Conservation (phyloP, 2,797 vertebrate species). For the Benthosema pterotum region DNA sequence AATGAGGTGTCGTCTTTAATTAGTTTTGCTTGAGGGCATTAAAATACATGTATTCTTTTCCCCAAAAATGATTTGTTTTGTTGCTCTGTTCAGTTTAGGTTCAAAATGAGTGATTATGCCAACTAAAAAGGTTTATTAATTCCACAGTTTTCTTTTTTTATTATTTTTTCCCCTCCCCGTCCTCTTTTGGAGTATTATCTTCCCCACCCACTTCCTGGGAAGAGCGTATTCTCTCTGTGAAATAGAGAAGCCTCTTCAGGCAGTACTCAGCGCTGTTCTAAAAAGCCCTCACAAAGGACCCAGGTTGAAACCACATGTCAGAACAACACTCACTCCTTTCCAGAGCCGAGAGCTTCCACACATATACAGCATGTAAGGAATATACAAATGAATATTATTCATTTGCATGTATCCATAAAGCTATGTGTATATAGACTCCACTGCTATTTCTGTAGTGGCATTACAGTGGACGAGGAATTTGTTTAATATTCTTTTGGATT, state of each 20-base stretch:
- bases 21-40: slow-evolving; percentile 89
- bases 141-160: slow-evolving; percentile 62
- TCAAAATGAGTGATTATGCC: slow-evolving; percentile 85
- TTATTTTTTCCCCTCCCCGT: slow-evolving; percentile 39
- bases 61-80: slow-evolving; percentile 89
- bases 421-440: neutral
- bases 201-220: slow-evolving; percentile 77
- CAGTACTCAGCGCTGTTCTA: slow-evolving; percentile 61
- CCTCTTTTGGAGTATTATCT: slow-evolving; percentile 77
- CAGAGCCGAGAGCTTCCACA: slow-evolving; percentile 57
- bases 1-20: slow-evolving; percentile 90
- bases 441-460: slow-evolving; percentile 38
- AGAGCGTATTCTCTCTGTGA: slow-evolving; percentile 70
- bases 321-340: slow-evolving; percentile 69
- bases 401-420: slow-evolving; percentile 25
- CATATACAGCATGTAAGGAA: too few species aligned
- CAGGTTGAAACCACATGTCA: slow-evolving; percentile 72
- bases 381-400: slow-evolving; percentile 14
- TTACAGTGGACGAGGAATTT: slow-evolving; percentile 41
- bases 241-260: slow-evolving; percentile 79
- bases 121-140: slow-evolving; percentile 86
- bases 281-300: slow-evolving; percentile 73
- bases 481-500: slow-evolving; percentile 43
- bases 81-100: slow-evolving; percentile 84
- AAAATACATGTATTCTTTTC: slow-evolving; percentile 90